A percentile compares a stretch with the other conserved stretches of the same genome.
phyloP scores from a whole-genome alignment of 2,888 invertebrate genomes.

The Pseudanteris insignis region DNA sequence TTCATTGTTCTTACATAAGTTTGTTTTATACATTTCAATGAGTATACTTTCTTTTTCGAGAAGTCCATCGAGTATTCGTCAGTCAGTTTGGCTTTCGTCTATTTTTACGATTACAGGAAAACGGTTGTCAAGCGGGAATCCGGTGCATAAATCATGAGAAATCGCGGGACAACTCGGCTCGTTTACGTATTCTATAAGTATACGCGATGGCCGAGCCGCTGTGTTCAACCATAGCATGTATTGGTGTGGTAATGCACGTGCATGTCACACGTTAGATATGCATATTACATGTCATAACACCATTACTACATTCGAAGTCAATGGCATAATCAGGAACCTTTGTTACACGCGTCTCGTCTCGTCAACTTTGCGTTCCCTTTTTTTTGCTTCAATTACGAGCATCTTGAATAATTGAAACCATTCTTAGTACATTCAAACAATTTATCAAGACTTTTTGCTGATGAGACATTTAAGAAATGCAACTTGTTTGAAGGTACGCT shows the following conservation, averaged over 20 bases:
- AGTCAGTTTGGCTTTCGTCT: constrained; percentile 20
- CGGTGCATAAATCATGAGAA: constrained; percentile 29
- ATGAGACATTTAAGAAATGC: no score
- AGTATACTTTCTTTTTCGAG: constrained; percentile 35
- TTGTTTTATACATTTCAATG: constrained; percentile 24
- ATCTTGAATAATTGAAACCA: no score
- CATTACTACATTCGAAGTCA: constrained; percentile 19
- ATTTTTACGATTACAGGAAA: constrained; percentile 28
- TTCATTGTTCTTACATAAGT: constrained; percentile 31
- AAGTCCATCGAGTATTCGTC: no score
- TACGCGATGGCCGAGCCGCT: constrained; percentile 20
- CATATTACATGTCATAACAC: constrained; percentile 19
- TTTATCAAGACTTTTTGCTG: no score
- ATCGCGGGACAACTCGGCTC: constrained; percentile 34
- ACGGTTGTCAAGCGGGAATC: constrained; percentile 24
- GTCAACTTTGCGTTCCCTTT: constrained; percentile 3
- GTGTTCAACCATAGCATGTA: no score
- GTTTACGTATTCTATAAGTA: constrained; percentile 20
- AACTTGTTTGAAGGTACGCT: no score
- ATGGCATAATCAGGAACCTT: constrained; percentile 33
- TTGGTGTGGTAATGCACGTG: no score
- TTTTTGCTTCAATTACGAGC: constrained; percentile 12
- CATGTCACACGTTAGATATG: neutral
- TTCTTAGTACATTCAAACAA: no score
- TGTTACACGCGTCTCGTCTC: constrained; percentile 8